Evolutionary conservation across 2,797 vertebrate species (phyloP), one percentile per base, ranked within the genome.

Genomic region (Hipposideros larvatus): DNA sequence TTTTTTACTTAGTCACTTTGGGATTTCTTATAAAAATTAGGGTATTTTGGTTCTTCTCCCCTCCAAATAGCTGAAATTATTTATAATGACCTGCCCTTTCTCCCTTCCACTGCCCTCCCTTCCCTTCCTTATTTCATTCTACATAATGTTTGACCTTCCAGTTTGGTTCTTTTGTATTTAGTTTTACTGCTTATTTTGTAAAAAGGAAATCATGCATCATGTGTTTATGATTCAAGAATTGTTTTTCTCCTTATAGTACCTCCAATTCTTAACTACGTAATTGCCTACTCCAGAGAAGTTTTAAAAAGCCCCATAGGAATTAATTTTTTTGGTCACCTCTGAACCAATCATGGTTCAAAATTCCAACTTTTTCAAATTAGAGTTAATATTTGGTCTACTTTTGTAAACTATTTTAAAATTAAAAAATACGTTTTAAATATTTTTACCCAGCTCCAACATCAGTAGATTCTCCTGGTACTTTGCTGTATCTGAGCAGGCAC

Each of bases 221-320:
- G 16, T 75, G 74, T 86, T 92, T 43, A 87, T 90, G 31, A 84
- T 77, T 31, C 53, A 95, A 80, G 59, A 92, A 66, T 63, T 95
- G 16, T 84, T 92, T 82, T 86, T 70, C 19, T 86, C 31, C 41
- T 77, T 92, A 68, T 4, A 43, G 4, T 80, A 34, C 70, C 24
- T 37, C 24, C 55, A 94, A 59, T 94, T 74, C 4, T 78, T 78
- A 73, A 46, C 55, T 92, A 5, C 66, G 2, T 83, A 90, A 73
- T 93, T 93, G 46, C 11, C 4, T 89, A 59, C 10, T 82, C 37
- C 8, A 95, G 73, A 71, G 70, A 73, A 73, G 26, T 83, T 77
- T 84, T 71, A 90, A 18, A 80, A 92, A 94, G 61, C 34, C 16
- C 28, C 37, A n/a, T 37, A 53, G 41, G 7, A 55, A 24, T 87